A percentile compares a stretch with the other conserved stretches of the same genome.
Evolutionary conservation across 2,797 vertebrate genomes (phyloP).

Genomic region (Amblyraja radiata): DNA sequence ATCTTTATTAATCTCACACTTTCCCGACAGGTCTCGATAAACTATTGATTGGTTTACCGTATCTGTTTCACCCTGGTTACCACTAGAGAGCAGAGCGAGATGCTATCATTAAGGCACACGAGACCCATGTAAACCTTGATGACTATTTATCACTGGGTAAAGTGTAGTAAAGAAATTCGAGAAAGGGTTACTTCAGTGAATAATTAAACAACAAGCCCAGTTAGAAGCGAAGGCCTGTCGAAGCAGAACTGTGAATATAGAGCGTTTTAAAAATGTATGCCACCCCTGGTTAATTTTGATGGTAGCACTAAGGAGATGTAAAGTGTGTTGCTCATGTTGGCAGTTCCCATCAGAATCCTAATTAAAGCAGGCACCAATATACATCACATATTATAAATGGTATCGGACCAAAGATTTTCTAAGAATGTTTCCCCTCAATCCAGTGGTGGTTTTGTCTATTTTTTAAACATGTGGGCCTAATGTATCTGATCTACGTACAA

Average conservation of each 20-base stretch:
- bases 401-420: slow-evolving; percentile 25
- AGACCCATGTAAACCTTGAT: neutral
- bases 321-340: neutral
- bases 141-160: neutral
- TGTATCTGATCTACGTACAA: neutral
- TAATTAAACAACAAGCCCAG: neutral
- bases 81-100: neutral
- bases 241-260: neutral
- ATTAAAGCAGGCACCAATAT: neutral
- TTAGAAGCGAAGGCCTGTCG: neutral
- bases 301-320: neutral
- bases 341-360: neutral
- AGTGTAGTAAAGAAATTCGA: neutral
- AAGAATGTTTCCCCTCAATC: neutral
- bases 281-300: neutral
- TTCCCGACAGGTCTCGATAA: neutral
- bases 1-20: neutral
- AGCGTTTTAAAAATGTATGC: neutral
- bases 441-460: neutral
- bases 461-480: neutral
- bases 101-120: neutral
- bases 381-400: neutral
- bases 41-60: neutral
- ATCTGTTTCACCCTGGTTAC: too few relatives aligned
- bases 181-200: neutral